These are phyloP conservation scores for Linepithema humile DNA, from an alignment of 1,140 invertebrate genomes.

Conservation along the genomic window DNA sequence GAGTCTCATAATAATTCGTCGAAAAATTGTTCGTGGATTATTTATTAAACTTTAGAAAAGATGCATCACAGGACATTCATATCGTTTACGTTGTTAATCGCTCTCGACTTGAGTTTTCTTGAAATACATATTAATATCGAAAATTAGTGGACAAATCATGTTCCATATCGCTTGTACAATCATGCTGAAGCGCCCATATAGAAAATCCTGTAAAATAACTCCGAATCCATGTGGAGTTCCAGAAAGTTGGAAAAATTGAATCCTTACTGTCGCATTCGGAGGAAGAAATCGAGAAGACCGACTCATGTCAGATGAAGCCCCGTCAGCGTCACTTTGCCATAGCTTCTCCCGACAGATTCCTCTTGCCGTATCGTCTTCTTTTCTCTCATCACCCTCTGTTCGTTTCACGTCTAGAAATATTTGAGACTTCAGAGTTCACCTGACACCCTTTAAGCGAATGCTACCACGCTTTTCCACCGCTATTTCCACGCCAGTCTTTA, in stretches of 20 bases:
- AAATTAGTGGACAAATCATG: background rate
- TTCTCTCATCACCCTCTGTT: background rate
- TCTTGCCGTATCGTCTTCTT: conserved; percentile 18
- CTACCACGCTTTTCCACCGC: background rate
- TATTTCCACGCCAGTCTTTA: background rate
- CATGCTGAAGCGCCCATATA: background rate
- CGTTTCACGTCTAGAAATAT: conserved; percentile 12
- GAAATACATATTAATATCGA: background rate
- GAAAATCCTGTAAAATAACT: conserved; percentile 17
- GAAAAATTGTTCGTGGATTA: too few species aligned
- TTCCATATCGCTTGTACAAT: background rate
- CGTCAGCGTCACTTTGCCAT: conserved; percentile 41
- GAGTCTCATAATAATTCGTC: too few species aligned
- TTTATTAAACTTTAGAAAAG: too few species aligned
- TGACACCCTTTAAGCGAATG: conserved; percentile 19
- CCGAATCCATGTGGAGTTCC: background rate
- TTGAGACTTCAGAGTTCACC: background rate
- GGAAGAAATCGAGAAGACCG: conserved; percentile 26
- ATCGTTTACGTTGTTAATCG: background rate
- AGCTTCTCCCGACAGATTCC: conserved; percentile 11
- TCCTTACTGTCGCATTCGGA: conserved; percentile 37
- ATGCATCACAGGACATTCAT: too few species aligned
- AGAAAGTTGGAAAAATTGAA: conserved; percentile 51
- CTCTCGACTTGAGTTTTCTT: too few species aligned
- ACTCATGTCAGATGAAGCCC: conserved; percentile 15